Evolutionary conservation across 2,113 vertebrate species (phyloP).

Genomic region (Erythrolamprus reginae): DNA sequence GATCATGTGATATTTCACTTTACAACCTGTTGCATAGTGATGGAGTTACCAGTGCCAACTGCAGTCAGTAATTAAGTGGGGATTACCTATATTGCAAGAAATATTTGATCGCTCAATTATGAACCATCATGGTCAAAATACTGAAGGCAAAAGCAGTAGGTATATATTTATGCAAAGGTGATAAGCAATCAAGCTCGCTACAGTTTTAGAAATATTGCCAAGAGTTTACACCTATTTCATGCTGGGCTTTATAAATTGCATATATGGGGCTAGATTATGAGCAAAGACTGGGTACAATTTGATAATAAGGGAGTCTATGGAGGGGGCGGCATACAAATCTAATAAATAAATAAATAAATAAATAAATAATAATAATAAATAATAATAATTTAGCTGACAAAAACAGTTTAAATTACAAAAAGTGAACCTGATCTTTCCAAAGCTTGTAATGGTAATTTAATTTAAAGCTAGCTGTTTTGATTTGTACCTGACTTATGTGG

Average conservation of each 20-base stretch:
- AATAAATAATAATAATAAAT: too few relatives aligned
- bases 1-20: not conserved
- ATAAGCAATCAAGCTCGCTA: not conserved
- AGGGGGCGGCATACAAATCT: too few relatives aligned
- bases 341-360: too few relatives aligned
- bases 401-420: not conserved
- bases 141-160: not conserved
- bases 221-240: not conserved
- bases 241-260: not conserved
- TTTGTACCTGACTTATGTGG: not conserved
- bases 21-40: not conserved
- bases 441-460: not conserved
- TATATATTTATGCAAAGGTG: not conserved
- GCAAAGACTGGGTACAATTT: not conserved
- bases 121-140: not conserved
- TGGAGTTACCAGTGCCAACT: not conserved
- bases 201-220: not conserved
- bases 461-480: not conserved
- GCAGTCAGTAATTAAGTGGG: not conserved
- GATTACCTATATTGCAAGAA: not conserved
- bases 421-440: not conserved
- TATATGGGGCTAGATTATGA: not conserved
- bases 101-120: not conserved
- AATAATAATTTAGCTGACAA: not conserved
- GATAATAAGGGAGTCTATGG: not conserved